Base-by-base conservation (phyloP, 2,113 vertebrate genomes). In the Alaudala cheleensis region DNA sequence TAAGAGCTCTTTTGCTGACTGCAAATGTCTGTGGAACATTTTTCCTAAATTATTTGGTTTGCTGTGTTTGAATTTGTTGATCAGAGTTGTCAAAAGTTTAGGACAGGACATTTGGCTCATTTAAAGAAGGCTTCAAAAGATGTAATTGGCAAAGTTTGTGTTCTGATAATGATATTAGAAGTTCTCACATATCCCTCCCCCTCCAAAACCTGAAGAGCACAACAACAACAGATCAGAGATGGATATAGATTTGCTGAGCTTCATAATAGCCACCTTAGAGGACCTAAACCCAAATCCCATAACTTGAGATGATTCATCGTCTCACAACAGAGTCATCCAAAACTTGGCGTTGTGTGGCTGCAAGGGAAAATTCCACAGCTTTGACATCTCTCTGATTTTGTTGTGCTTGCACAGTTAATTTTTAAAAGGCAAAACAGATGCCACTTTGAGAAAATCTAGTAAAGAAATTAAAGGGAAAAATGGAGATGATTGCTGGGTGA, bases 371-470 rank as follows among this genome's bases (percentile, higher is more conserved):
- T 96, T 93, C 96, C 93, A 93, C 93, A 94, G 93, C 82, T 97
- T 97, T 97, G 95, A 95, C 94, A 95, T 91, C 49, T 88, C 69
- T 91, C 56, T 84, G 91, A 88, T 92, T 92, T 93, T 96, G 90
- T 96, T 97, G 76, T 96, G 69, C 94, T 96, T 95, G 89, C 86
- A 95, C 88, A 83, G 86, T 96, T 96, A 96, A 95, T 95, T 96
- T 95, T 86, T 92, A 94, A 96, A 94, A 90, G 90, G 56, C 94
- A 84, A 95, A 95, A 56, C 93, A 97, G 93, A 94, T 92, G 90
- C 79, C 74, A 90, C 74, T 92, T 87, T 60, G 85, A 93, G 81
- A 95, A 94, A 94, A 96, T 71, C 72, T 88, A 37, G 82, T 78
- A 74, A 90, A 92, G 74, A 70, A 86, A 86, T 83, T 78, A 81